Base-by-base conservation (phyloP, 2,113 vertebrate species). In the Nymphicus hollandicus region DNA sequence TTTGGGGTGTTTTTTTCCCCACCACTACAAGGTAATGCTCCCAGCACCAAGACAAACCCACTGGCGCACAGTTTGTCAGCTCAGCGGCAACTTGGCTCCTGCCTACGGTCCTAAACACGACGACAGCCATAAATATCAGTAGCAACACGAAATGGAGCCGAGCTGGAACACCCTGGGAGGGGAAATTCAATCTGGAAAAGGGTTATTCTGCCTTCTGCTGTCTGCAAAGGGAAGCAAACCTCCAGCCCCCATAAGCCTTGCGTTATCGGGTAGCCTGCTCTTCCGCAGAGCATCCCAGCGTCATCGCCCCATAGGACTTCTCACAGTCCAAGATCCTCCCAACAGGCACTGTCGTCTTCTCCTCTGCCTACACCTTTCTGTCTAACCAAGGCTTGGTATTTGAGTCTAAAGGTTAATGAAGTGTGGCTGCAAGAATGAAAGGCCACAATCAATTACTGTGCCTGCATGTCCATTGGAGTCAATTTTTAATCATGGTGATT, bases 321-420 rank as follows among this genome's bases (percentile, higher is more conserved):
- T 28, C 29, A 17, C 53, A 88, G 77, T n/a, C 58, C 74, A 50
- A 77, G 90, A 88, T 79, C 90, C 88, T 92, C 92, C 92, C 95
- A 95, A 81, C 53, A 79, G 91, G 58, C 85, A 72, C 89, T 82
- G 80, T 46, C 93, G 2, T 84, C 86, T 35, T 89, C 89, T 71
- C 87, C 81, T 64, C 92, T 89, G 88, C 88, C 91, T 83, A 64
- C 74, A 97, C 93, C 92, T 93, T 95, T 95, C 94, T 93, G 70
- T 69, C 94, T 95, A 95, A 91, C 96, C 96, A 92, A 94, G 65
- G 93, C 97, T 98, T 98, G 98, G 97, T 97, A 98, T 98, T 98
- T 98, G 97, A 98, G 97, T 97, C 97, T 98, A 98, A 98, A 98
- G 98, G 98, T 98, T 98, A 98, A 98, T 98, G 98, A 98, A 98